Evolutionary conservation across 2,888 invertebrate species (phyloP).

Genomic region (Spilosoma lubricipeda): DNA sequence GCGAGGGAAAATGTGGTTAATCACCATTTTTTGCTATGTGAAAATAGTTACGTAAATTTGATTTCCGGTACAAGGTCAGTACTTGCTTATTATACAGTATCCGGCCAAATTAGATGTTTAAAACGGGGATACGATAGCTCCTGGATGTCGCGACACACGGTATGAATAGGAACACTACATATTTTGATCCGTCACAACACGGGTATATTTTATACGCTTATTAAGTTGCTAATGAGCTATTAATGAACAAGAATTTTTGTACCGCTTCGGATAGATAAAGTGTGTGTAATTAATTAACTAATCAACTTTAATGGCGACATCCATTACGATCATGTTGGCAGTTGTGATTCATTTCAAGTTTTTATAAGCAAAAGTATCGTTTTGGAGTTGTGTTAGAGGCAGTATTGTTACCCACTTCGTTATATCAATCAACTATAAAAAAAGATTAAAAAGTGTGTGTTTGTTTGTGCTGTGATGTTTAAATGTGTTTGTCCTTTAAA

Average conservation of each 20-base stretch:
- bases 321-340: neutral
- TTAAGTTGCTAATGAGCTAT: conserved; percentile 1
- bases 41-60: neutral
- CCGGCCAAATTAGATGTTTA: neutral
- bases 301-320: neutral
- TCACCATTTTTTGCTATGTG: neutral
- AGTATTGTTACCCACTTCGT: too few species aligned
- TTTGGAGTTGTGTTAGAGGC: neutral
- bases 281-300: neutral
- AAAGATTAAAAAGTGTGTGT: too few species aligned
- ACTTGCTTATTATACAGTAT: neutral
- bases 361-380: neutral
- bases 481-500: too few species aligned
- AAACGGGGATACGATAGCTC: neutral
- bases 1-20: neutral
- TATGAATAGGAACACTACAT: too few species aligned
- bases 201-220: conserved; percentile 1
- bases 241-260: neutral
- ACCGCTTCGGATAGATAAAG: neutral
- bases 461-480: too few species aligned
- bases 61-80: neutral
- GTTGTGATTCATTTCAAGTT: neutral
- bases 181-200: too few species aligned
- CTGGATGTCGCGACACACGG: neutral
- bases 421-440: too few species aligned